Evolutionary conservation across 64 coral and sea anemone genomes (phyloP).

Genomic region (Dendronephthya gigantea): DNA sequence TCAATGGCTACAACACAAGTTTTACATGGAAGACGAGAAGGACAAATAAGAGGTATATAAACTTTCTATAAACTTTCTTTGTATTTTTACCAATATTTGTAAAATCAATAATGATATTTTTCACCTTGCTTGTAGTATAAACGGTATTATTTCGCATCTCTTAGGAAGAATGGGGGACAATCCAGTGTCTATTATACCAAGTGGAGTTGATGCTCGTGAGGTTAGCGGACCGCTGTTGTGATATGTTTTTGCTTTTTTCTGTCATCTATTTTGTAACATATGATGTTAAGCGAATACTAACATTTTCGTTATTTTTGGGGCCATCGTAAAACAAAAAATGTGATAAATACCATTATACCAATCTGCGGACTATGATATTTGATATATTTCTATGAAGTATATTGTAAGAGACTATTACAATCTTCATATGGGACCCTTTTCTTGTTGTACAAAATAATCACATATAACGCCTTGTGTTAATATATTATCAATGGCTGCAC

Average conservation of each 20-base stretch:
- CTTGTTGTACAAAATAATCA: no score
- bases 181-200: slow-evolving; percentile 35
- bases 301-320: no score
- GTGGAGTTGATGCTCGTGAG: slow-evolving; percentile 44
- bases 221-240: not conserved
- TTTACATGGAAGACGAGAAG: slow-evolving; percentile 57
- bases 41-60: slow-evolving; percentile 61
- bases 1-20: slow-evolving; percentile 41
- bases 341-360: no score
- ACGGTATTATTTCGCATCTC: not conserved
- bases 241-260: not conserved
- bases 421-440: no score
- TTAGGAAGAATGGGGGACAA: slow-evolving; percentile 10
- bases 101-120: not conserved
- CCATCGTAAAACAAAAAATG: no score
- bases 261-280: no score
- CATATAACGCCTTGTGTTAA: no score
- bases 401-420: no score
- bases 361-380: no score
- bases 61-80: not conserved
- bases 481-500: no score
- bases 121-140: not conserved
- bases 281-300: no score
- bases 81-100: not conserved
- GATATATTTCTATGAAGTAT: no score